Evolutionary conservation across 2,113 vertebrate genomes (phyloP), one percentile per base, ranked within the genome.

Genomic region (Heteronetta atricapilla): DNA sequence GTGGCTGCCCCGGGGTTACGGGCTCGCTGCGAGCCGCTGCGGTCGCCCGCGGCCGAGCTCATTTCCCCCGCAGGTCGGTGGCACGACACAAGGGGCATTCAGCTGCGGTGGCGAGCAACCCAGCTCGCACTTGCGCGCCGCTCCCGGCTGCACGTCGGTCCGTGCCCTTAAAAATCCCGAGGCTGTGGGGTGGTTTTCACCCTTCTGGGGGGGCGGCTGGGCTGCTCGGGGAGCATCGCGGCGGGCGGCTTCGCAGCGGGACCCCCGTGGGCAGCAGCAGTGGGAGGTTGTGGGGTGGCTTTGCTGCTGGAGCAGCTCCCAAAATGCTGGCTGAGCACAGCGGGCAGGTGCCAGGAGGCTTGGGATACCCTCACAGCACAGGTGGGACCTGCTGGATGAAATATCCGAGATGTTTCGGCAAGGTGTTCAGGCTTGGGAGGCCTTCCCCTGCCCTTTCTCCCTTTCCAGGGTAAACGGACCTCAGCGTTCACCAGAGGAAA

Each of bases 141-240:
- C 66, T 68, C 31, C 31, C 15, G 5, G 77, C 77, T 8, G 91
- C 91, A 92, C 93, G 93, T 93, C 86, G 5, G 34, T 64, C 86
- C 1, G 18, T 93, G 91, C 82, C 93, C 91, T 93, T n/a, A 56
- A 70, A 53, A 42, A 81, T 40, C 89, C 89, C 5, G 0, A 34
- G 26, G 6, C 25, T 36, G 3, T 2, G 18, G 16, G 10, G 4
- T 0, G 3, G 0, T 55, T 13, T 50, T 19, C 3, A 13, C 29
- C 17, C 34, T 8, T 6, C 1, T 0, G 2, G 8, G 1, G 1
- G 1, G 34, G 34, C 4, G 34, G 23, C 34, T 16, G 10, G 59
- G 59, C 59, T 62, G n/a, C 23, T 25, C 23, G 5, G n/a, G 59
- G 59, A 25, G 14, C 34, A 25, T 62, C 21, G 23, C 34, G 8